Conservation (phyloP, 2,797 vertebrate species). For the Mormyrus hasselquistii region DNA sequence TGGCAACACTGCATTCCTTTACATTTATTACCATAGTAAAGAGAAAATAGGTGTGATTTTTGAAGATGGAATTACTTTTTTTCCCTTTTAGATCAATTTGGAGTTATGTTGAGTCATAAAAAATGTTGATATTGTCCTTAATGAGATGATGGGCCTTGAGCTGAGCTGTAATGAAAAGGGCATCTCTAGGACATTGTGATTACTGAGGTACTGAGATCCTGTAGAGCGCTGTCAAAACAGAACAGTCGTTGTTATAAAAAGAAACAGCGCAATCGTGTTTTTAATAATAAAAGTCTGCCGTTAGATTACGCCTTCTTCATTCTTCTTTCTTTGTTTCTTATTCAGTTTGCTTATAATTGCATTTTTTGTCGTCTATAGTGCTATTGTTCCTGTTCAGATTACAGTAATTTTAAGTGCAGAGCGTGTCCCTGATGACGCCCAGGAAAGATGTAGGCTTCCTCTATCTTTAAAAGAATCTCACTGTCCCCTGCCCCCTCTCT, state of each 20-base stretch:
- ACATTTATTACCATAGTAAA: neutral
- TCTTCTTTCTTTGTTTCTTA: conserved; percentile 1
- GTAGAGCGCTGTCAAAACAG: neutral
- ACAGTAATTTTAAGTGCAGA: conserved; percentile 27
- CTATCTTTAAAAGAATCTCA: conserved; percentile 24
- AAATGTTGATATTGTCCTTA: neutral
- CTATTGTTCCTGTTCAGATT: conserved; percentile 12
- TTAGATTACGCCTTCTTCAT: conserved; percentile 12
- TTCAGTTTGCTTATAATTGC: conserved; percentile 15
- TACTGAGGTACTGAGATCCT: neutral
- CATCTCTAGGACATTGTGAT: neutral
- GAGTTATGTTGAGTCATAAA: neutral
- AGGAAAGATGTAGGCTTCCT: conserved; percentile 27
- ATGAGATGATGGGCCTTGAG: neutral
- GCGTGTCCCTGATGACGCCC: conserved; percentile 26
- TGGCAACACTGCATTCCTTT: neutral
- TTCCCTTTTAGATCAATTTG: neutral
- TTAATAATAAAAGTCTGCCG: neutral
- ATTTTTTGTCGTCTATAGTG: neutral
- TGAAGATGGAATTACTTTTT: neutral
- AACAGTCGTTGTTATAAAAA: neutral
- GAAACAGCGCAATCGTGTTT: neutral
- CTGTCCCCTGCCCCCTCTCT: neutral
- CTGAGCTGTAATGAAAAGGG: neutral
- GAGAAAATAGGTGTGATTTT: neutral